phyloP scores from a whole-genome alignment of 1,140 invertebrate species.

The Onthophagus taurus region DNA sequence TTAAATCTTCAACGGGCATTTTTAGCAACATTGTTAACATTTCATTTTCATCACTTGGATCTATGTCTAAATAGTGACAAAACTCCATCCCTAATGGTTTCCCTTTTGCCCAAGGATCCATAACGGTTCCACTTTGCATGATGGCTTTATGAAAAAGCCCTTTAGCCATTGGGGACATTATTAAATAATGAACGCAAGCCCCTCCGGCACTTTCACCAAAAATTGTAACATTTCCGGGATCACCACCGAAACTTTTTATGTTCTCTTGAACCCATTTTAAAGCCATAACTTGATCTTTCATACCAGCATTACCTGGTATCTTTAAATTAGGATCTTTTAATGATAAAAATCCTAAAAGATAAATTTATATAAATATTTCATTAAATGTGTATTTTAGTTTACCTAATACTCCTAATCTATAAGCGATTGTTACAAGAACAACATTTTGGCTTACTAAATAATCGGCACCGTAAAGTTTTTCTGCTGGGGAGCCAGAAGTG shows the following conservation, averaged over 20 bases:
- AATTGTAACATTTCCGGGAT: slow-evolving; percentile 37
- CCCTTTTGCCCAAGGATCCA: slow-evolving; percentile 18
- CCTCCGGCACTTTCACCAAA: slow-evolving; percentile 46
- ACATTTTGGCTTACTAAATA: slow-evolving; percentile 54
- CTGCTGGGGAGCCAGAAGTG: slow-evolving; percentile 41
- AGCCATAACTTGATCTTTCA: slow-evolving; percentile 51
- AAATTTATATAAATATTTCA: too few species aligned
- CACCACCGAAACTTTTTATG: slow-evolving; percentile 43
- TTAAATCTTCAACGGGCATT: neutral
- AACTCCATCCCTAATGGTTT: neutral
- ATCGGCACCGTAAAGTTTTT: slow-evolving; percentile 45
- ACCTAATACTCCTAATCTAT: slow-evolving; percentile 53
- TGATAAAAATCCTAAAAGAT: too few species aligned
- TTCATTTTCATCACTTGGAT: neutral
- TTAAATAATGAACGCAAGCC: slow-evolving; percentile 27
- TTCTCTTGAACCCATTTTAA: slow-evolving; percentile 49
- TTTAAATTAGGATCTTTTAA: slow-evolving; percentile 35
- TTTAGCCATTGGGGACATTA: slow-evolving; percentile 22
- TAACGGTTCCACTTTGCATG: slow-evolving; percentile 42
- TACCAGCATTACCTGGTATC: slow-evolving; percentile 50
- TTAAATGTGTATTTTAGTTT: too few species aligned
- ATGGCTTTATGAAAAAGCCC: slow-evolving; percentile 47
- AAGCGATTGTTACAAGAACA: slow-evolving; percentile 59
- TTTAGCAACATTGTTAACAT: neutral
- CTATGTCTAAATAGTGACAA: neutral